phyloP scores from a whole-genome alignment of 2,113 vertebrate genomes.

The Gnathonemus echidnorhynchus region DNA sequence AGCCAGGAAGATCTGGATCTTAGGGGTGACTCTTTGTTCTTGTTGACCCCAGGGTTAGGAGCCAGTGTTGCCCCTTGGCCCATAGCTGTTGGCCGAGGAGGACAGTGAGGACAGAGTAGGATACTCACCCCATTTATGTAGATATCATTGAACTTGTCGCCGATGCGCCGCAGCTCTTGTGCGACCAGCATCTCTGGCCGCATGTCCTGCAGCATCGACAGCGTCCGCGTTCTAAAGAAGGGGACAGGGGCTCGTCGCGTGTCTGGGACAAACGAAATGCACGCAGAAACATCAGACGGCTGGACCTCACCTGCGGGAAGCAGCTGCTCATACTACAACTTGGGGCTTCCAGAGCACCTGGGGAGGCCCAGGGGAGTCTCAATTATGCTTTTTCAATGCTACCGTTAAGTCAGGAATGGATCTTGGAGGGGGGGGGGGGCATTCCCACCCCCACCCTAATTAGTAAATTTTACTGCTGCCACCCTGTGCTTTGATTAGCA shows the following conservation, averaged over 20 bases:
- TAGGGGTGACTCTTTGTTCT: background rate
- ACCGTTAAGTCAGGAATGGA: background rate
- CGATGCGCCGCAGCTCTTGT: conserved; percentile 75
- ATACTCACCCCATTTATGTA: conserved; percentile 48
- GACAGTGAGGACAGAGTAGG: conserved; percentile 16
- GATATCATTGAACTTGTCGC: conserved; percentile 74
- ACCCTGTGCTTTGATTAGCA: background rate
- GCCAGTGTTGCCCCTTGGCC: background rate
- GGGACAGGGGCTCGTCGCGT: conserved; percentile 24
- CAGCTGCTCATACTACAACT: background rate
- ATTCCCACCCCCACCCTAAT: too few species aligned
- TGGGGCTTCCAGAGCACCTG: background rate
- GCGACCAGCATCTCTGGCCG: conserved; percentile 69
- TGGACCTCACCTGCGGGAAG: background rate
- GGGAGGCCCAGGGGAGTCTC: background rate
- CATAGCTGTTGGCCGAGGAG: background rate
- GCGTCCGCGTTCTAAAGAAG: conserved; percentile 42
- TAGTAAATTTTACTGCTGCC: background rate
- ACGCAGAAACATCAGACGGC: background rate
- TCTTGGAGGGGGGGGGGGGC: background rate
- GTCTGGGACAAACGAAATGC: conserved; percentile 25
- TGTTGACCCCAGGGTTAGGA: background rate
- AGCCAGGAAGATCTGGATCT: background rate
- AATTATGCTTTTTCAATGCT: background rate
- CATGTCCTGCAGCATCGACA: conserved; percentile 52